Evolutionary conservation across 2,113 vertebrate genomes (phyloP).

Genomic region (Podiceps cristatus): DNA sequence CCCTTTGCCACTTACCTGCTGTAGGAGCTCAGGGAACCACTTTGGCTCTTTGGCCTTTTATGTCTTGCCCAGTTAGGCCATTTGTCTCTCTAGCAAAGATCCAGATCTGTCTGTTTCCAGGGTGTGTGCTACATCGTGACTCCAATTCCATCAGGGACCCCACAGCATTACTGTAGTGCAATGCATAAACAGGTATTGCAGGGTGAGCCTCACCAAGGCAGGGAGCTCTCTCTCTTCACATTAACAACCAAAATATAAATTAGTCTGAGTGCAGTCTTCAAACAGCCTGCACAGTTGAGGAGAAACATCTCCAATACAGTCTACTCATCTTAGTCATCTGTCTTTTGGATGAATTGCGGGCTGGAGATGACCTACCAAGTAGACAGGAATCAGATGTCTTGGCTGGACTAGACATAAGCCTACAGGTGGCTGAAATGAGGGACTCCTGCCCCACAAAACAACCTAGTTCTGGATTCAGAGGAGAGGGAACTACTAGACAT

Average conservation of each 20-base stretch:
- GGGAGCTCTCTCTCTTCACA: background rate
- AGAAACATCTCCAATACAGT: background rate
- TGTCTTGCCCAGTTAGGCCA: background rate
- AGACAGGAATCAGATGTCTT: background rate
- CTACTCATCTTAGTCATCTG: background rate
- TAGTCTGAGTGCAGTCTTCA: background rate
- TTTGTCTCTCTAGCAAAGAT: background rate
- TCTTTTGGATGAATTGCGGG: background rate
- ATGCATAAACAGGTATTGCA: background rate
- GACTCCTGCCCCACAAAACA: background rate
- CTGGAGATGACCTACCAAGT: background rate
- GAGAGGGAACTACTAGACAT: background rate
- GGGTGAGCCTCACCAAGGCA: fast-evolving
- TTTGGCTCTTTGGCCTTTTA: background rate
- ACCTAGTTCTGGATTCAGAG: background rate
- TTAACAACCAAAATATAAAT: background rate
- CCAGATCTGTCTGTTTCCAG: background rate
- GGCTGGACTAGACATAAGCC: background rate
- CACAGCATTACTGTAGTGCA: too few species aligned
- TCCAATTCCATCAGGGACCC: background rate
- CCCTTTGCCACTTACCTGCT: background rate
- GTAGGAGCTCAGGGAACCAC: background rate
- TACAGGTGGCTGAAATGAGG: background rate
- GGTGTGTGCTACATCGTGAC: background rate
- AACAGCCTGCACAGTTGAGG: background rate